Evolutionary conservation across 2,888 invertebrate genomes (phyloP).

Genomic region (Chymomyza amoena): DNA sequence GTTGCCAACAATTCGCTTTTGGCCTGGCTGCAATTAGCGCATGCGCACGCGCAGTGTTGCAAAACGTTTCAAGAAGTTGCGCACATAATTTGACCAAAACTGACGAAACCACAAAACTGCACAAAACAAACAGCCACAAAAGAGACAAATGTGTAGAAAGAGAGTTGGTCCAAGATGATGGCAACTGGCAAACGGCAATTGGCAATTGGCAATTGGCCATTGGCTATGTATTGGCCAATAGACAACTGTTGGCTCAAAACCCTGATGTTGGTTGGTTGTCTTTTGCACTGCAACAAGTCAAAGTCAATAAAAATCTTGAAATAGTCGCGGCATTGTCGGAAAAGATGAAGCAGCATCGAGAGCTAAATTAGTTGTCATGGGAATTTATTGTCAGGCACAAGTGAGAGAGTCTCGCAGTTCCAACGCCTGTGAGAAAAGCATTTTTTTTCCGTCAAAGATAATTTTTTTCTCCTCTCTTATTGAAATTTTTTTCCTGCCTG

Average conservation of each 20-base stretch:
- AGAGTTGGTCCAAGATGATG: background rate
- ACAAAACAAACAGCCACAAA: background rate
- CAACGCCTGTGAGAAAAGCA: conserved; percentile 5
- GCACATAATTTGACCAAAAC: conserved; percentile 60
- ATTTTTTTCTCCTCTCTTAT: background rate
- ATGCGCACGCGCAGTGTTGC: background rate
- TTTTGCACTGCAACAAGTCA: background rate
- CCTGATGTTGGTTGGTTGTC: background rate
- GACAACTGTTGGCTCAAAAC: background rate
- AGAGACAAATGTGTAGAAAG: background rate
- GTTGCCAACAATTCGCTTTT: conserved; percentile 58
- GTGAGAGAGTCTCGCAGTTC: background rate
- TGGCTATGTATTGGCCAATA: background rate
- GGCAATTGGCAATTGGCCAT: background rate
- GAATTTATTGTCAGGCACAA: conserved; percentile 62
- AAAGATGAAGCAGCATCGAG: conserved; percentile 60
- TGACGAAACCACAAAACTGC: conserved; percentile 15
- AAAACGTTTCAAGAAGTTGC: conserved; percentile 13
- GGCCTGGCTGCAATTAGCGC: background rate
- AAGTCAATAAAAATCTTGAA: conserved; percentile 61
- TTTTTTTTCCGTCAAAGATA: background rate
- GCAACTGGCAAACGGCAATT: too few species aligned
- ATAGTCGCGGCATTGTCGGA: conserved; percentile 43
- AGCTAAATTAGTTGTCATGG: conserved; percentile 72
- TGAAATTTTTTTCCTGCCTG: background rate